phyloP scores from a whole-genome alignment of 2,113 vertebrate species.

The Rousettus leschenaultii region DNA sequence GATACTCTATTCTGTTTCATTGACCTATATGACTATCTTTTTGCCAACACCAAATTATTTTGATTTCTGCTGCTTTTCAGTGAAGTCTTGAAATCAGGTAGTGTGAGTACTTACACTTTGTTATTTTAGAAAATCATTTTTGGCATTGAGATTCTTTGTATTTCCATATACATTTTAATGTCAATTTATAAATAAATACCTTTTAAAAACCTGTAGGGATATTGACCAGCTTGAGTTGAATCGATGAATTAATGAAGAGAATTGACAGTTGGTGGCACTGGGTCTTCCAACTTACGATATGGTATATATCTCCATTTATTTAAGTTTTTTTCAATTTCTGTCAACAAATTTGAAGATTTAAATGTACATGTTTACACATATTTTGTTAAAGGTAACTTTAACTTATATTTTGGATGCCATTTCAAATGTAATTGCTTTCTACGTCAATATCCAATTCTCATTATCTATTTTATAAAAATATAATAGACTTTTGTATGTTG shows the following conservation, averaged over 20 bases:
- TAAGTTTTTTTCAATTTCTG: not conserved
- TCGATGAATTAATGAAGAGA: not conserved
- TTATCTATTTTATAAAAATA: not conserved
- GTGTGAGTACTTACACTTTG: not conserved
- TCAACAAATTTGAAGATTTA: not conserved
- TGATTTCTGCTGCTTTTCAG: not conserved
- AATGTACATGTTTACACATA: not conserved
- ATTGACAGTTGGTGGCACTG: not conserved
- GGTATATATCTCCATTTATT: not conserved
- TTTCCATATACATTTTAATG: not conserved
- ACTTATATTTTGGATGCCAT: not conserved
- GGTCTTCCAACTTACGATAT: not conserved
- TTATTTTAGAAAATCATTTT: slow-evolving; percentile 26
- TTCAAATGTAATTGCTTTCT: not conserved
- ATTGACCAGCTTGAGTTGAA: not conserved
- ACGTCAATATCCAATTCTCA: slow-evolving; percentile 2
- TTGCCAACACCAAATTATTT: not conserved
- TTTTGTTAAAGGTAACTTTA: slow-evolving; percentile 10
- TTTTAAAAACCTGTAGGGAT: not conserved
- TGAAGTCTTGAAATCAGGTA: not conserved
- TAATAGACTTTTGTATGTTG: not conserved
- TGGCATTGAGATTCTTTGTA: not conserved
- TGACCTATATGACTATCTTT: not conserved
- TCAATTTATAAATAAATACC: not conserved
- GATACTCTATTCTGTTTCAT: not conserved